These are phyloP conservation scores for Pinna nobilis DNA, from an alignment of 1,140 invertebrate genomes.

Conservation along the genomic window DNA sequence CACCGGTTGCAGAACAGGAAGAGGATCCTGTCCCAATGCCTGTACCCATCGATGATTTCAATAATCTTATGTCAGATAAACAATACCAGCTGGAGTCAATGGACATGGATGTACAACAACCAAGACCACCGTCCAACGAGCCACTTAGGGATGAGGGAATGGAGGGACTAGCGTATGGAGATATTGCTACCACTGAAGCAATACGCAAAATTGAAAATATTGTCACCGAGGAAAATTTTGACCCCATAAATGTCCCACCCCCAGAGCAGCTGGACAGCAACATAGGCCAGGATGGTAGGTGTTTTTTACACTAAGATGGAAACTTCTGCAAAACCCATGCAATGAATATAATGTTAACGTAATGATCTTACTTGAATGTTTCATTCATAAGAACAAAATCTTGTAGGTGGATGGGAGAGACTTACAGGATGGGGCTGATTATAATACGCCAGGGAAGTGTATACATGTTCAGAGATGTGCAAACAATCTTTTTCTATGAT, in stretches of 20 bases:
- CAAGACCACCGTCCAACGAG: background rate
- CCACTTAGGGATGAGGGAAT: conserved; percentile 25
- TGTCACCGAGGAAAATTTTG: conserved; percentile 25
- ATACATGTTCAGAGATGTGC: too few relatives aligned
- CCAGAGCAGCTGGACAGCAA: conserved; percentile 27
- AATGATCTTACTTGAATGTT: too few relatives aligned
- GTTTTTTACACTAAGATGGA: background rate
- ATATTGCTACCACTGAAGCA: conserved; percentile 45
- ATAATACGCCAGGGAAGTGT: too few relatives aligned
- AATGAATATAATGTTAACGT: too few relatives aligned
- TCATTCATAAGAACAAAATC: too few relatives aligned
- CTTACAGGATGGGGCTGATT: too few relatives aligned
- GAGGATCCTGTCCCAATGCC: conserved; percentile 20
- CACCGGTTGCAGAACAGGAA: conserved; percentile 48
- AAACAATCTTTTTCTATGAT: too few relatives aligned
- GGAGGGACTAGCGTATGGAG: conserved; percentile 23
- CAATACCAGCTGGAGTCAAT: background rate
- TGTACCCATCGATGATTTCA: conserved; percentile 27
- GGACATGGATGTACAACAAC: background rate
- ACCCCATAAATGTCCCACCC: conserved; percentile 16
- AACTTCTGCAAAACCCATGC: too few relatives aligned
- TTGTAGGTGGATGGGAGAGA: too few relatives aligned
- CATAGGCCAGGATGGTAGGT: background rate
- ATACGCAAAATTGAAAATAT: conserved; percentile 45
- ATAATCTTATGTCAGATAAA: too few relatives aligned